A percentile compares a stretch with the other conserved stretches of the same genome.
These are phyloP conservation scores for Eufriesea mexicana DNA, from an alignment of 1,140 invertebrate genomes.

Conservation along the genomic window DNA sequence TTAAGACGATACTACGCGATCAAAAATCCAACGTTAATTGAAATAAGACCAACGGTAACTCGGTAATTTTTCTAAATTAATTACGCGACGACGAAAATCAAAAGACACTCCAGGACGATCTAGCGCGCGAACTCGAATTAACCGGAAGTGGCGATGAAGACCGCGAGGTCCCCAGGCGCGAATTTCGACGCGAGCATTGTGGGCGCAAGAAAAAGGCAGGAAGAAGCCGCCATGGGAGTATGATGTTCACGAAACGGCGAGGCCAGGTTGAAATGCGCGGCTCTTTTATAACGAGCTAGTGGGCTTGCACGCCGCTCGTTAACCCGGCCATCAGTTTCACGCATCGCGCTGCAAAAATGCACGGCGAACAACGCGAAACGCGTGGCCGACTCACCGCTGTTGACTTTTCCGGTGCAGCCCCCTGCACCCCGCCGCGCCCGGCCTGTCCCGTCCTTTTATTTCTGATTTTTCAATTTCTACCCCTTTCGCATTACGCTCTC, in stretches of 20 bases:
- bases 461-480: slow-evolving; percentile 46
- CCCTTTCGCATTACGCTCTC: slow-evolving; percentile 31
- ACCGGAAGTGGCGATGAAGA: neutral
- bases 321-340: slow-evolving; percentile 64
- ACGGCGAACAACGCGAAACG: slow-evolving; percentile 44
- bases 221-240: slow-evolving; percentile 29
- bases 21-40: too few relatives aligned
- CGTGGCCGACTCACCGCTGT: slow-evolving; percentile 24
- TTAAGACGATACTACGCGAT: too few relatives aligned
- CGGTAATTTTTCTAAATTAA: too few relatives aligned
- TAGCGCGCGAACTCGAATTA: neutral
- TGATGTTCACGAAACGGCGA: slow-evolving; percentile 45
- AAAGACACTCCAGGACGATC: neutral
- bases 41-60: too few relatives aligned
- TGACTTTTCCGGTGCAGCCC: slow-evolving; percentile 33
- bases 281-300: slow-evolving; percentile 55
- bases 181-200: neutral
- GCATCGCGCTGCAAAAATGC: slow-evolving; percentile 46
- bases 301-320: slow-evolving; percentile 62
- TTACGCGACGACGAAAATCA: too few relatives aligned
- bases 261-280: slow-evolving; percentile 54
- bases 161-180: too few relatives aligned
- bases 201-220: slow-evolving; percentile 12
- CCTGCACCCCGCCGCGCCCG: too few relatives aligned
- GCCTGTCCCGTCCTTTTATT: slow-evolving; percentile 42